Evolutionary conservation across 2,888 invertebrate genomes (phyloP), one percentile per base, ranked within the genome.

Genomic region (Onchidella celtica): DNA sequence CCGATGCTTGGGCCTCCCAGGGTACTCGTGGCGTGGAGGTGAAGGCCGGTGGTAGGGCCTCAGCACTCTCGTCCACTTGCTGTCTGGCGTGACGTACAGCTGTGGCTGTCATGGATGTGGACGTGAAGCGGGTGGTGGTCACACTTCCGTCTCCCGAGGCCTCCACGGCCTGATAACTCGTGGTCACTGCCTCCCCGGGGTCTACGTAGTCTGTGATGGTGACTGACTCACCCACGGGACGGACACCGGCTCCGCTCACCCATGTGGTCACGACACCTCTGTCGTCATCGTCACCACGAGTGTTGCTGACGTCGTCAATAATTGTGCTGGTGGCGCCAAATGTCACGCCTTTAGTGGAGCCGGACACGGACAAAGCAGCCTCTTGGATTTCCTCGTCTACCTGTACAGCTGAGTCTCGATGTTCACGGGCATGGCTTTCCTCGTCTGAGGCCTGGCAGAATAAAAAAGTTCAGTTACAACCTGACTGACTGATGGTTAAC

Each of bases 131-230:
- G 2, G 40, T 68, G 21, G 14, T 21, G 2, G 14, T 34, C 17
- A 11, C 24, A 21, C 34, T 65, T 21, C 14, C 32, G 14, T 9
- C 34, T 3, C 36, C 65, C 17, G 2, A 34, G 65, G 6, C 36
- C 24, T 34, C 21, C 24, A 34, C 17, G 1, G 3, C 34, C 3
- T 32, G n/a, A 36, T 14, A 34, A 17, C 17, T 65, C 1, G 9
- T 17, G 1, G 11, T 2, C 17, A 65, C 21, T 17, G 17, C 34
- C 21, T 36, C 21, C 21, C 65, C 34, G 6, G n/a, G 47, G 21
- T 47, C 70, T n/a, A 55, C 55, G 29, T 55, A 47, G 6, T 70
- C 70, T 47, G 32, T 14, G 2, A 70, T 29, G 27, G 70, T 70
- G 21, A 21, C 40, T 36, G 21, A 1, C 11, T 66, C 66, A 3